Evolutionary conservation across 2,113 vertebrate species (phyloP).

Genomic region (Hystrix brachyura): DNA sequence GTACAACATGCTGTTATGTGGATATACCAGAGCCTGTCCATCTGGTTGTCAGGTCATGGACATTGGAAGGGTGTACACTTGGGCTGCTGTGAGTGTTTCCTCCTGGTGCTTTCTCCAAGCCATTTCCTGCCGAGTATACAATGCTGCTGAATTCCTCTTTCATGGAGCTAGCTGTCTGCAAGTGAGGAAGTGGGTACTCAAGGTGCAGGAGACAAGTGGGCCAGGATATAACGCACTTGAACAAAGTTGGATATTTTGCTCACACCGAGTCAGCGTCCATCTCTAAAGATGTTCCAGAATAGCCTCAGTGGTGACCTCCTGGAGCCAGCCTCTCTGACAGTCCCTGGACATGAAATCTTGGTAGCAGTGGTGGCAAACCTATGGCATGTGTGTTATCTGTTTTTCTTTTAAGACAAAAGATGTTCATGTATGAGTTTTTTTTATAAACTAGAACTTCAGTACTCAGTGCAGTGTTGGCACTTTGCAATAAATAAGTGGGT

Average conservation of each 20-base stretch:
- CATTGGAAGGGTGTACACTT: accelerated
- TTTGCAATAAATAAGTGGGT: not conserved
- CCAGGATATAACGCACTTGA: accelerated
- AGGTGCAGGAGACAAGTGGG: no score
- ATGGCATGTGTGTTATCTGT: not conserved
- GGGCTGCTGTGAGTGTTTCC: not conserved
- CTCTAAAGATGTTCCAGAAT: not conserved
- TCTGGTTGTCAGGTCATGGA: accelerated
- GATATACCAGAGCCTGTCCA: not conserved
- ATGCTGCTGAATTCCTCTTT: no score
- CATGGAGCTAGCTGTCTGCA: accelerated
- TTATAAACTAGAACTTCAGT: not conserved
- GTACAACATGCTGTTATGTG: no score
- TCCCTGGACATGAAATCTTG: accelerated
- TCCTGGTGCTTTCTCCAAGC: accelerated
- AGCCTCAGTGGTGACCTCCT: accelerated
- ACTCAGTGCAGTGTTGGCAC: not conserved
- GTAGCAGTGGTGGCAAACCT: not conserved
- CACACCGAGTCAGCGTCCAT: accelerated
- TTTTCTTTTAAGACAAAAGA: not conserved
- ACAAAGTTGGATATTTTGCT: accelerated
- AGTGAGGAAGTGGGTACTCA: not conserved
- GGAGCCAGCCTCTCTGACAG: not conserved
- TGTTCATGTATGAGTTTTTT: not conserved
- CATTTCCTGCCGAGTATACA: accelerated